Evolutionary conservation across 2,888 invertebrate genomes (phyloP).

Genomic region (Aleiodes alternator): DNA sequence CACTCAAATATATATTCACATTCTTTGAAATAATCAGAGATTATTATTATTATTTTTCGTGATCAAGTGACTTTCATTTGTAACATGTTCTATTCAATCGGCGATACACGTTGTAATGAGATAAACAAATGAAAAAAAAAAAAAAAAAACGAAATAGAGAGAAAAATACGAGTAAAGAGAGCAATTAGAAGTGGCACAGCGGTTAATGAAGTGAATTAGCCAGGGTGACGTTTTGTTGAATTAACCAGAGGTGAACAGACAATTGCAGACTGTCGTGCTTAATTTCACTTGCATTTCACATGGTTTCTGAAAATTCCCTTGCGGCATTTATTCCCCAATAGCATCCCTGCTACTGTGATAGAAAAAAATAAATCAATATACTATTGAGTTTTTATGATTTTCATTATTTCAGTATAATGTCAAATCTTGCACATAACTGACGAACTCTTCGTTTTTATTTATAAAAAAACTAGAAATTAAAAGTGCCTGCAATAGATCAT

Average conservation of each 20-base stretch:
- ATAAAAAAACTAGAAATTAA: no score
- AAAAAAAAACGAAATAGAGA: neutral
- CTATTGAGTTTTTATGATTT: neutral
- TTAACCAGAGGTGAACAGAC: constrained; percentile 34
- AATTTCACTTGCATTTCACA: constrained; percentile 25
- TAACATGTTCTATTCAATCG: constrained; percentile 3
- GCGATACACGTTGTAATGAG: neutral
- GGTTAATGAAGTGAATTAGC: constrained; percentile 43
- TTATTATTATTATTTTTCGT: neutral
- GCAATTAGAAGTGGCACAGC: constrained; percentile 30
- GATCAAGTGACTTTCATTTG: neutral
- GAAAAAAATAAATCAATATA: constrained; percentile 13
- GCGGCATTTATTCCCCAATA: constrained; percentile 6
- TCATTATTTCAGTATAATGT: no score
- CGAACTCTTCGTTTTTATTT: no score
- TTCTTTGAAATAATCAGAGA: constrained; percentile 9
- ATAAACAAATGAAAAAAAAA: neutral
- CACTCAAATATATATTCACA: neutral
- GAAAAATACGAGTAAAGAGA: constrained; percentile 9
- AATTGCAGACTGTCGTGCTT: constrained; percentile 26
- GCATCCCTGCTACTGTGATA: neutral
- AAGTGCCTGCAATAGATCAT: no score
- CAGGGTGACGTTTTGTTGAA: constrained; percentile 34
- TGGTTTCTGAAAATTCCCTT: constrained; percentile 17
- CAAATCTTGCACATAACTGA: no score